Evolutionary conservation across 2,888 invertebrate genomes (phyloP), one percentile per base, ranked within the genome.

Genomic region (Minunthozetes semirufus): DNA sequence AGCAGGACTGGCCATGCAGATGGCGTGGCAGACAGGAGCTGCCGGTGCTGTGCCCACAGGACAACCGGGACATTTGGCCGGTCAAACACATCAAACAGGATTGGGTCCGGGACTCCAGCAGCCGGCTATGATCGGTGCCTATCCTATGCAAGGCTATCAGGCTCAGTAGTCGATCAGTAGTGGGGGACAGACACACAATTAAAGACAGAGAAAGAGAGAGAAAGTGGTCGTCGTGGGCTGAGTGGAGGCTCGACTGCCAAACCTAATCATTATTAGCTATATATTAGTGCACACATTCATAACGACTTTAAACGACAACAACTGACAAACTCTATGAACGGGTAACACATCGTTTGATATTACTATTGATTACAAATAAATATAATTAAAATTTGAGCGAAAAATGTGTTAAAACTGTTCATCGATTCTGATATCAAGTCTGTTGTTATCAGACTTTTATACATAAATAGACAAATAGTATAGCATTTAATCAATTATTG

Each of bases 51-150:
- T 78, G 17, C 77, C 79, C 72, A 73, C 89, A 88, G 84, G 88
- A 87, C 83, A 88, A 68, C 75, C 72, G 15, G 72, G 72, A 9
- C 72, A 72, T 29, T 50, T 66, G 33, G 63, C 88, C 87, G 86
- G 87, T 80, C 85, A 86, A 81, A 87, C 87, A 79, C 87, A 86
- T 70, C 80, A 80, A 73, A 79, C 79, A 50, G 79, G 78, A 56
- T 72, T 78, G 42, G 78, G 78, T 56, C 79, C 87, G 84, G 83
- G 84, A 82, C 78, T 82, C 81, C 83, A 82, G 84, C 83, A 85
- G 83, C 85, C 84, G 82, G 78, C 83, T 86, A 82, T 84, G 84
- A 81, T 79, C 82, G 82, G 84, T 86, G 83, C 82, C 86, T 86
- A 79, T 73, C 79, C 79, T 72, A 79, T 79, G 79, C 79, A 79